These are phyloP conservation scores for Pachycephus smyrnensis DNA, from an alignment of 2,888 invertebrate species.

Conservation along the genomic window DNA sequence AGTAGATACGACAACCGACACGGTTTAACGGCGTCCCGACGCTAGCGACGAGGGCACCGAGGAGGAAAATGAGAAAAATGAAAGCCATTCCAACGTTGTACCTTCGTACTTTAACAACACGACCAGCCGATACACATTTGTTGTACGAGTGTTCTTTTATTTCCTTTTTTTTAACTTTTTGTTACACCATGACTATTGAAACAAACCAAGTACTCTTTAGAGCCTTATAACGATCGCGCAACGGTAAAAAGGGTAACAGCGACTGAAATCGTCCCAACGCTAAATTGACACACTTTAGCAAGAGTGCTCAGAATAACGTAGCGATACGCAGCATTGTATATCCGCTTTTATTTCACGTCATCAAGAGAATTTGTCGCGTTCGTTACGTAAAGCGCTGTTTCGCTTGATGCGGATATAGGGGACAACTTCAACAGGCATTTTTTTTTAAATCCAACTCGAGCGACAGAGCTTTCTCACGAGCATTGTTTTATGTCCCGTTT, in stretches of 20 bases:
- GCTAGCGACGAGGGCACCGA: background rate
- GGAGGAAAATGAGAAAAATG: background rate
- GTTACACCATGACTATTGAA: background rate
- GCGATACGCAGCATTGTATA: background rate
- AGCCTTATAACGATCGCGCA: background rate
- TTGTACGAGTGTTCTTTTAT: background rate
- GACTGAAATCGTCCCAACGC: background rate
- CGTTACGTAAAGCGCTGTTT: background rate
- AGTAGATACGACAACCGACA: slow-evolving; percentile 1
- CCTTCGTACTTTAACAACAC: background rate
- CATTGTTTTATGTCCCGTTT: background rate
- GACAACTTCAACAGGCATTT: background rate
- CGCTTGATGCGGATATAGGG: background rate
- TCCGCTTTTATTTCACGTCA: background rate
- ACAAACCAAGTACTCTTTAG: background rate
- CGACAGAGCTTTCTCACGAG: background rate
- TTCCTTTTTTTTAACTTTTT: background rate
- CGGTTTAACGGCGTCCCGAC: background rate
- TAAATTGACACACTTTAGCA: background rate
- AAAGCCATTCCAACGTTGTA: background rate
- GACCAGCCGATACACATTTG: slow-evolving; percentile 1
- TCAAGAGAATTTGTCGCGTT: background rate
- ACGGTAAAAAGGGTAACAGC: background rate
- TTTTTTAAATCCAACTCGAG: background rate
- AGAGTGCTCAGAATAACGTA: background rate